Evolutionary conservation across 2,797 vertebrate genomes (phyloP).

Genomic region (Leptatherina wallacei): DNA sequence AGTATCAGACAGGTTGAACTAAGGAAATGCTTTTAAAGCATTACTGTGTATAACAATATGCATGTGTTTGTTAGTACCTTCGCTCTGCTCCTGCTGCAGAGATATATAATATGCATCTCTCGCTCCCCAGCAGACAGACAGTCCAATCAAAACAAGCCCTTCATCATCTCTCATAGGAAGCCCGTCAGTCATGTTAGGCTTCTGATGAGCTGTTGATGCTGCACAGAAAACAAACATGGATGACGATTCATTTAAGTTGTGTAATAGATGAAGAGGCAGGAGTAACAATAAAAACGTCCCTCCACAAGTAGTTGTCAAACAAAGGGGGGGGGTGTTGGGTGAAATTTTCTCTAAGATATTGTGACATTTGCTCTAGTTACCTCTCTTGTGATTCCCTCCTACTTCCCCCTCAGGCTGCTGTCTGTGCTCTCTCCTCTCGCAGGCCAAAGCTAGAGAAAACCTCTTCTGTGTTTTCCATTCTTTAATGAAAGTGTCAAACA

Average conservation of each 20-base stretch:
- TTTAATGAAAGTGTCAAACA: constrained; percentile 90
- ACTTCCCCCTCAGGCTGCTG: constrained; percentile 77
- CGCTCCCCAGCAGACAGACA: constrained; percentile 95
- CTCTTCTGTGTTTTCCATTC: constrained; percentile 90
- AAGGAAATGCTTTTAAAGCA: background rate
- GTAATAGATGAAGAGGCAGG: background rate
- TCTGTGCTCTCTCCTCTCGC: constrained; percentile 81
- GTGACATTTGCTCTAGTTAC: constrained; percentile 70
- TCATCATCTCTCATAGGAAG: constrained; percentile 85
- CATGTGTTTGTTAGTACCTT: constrained; percentile 74
- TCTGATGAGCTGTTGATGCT: constrained; percentile 56
- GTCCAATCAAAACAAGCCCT: constrained; percentile 85
- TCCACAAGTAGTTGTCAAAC: background rate
- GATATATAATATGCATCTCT: constrained; percentile 96
- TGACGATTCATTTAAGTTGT: background rate
- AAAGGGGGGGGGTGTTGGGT: background rate
- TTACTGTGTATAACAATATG: background rate
- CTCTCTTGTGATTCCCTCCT: constrained; percentile 87
- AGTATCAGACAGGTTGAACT: constrained; percentile 10
- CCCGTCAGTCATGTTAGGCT: constrained; percentile 75
- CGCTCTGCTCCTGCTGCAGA: constrained; percentile 87
- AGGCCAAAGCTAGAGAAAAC: constrained; percentile 91
- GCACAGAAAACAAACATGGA: constrained; percentile 31
- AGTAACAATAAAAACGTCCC: background rate
- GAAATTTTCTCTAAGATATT: background rate